Percentiles rank a stretch among this genome's conserved stretches.
These are phyloP conservation scores for Schizaphis graminum DNA, from an alignment of 2,888 invertebrate species.

Conservation along the genomic window DNA sequence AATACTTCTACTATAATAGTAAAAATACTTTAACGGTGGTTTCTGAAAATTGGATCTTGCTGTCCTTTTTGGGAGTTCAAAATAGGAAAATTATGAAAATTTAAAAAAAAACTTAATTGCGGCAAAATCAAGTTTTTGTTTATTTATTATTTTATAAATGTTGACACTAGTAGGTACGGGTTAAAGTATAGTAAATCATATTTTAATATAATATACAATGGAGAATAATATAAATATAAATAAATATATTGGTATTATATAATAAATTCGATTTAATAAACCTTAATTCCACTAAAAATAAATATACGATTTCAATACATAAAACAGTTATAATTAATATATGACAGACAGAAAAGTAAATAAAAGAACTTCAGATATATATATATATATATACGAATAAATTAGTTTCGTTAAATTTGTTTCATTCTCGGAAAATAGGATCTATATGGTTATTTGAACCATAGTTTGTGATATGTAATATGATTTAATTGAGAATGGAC, in stretches of 20 bases:
- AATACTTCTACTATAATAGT: no score
- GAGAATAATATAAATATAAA: neutral
- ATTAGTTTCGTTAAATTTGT: neutral
- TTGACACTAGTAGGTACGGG: no score
- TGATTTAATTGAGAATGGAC: neutral
- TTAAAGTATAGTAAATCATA: neutral
- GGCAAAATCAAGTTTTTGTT: no score
- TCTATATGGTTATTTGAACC: neutral
- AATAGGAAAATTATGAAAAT: no score
- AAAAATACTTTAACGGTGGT: no score
- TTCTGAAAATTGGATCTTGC: no score
- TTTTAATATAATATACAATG: neutral
- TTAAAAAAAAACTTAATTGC: no score
- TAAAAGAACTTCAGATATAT: neutral
- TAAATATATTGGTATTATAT: neutral
- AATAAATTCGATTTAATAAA: neutral
- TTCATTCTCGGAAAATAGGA: neutral
- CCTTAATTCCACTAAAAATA: neutral
- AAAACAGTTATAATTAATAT: no score
- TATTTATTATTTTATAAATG: no score
- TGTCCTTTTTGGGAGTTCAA: no score
- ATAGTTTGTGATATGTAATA: neutral
- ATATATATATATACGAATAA: neutral
- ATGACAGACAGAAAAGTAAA: neutral
- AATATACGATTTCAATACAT: neutral